phyloP scores from a whole-genome alignment of 2,113 vertebrate genomes.

The Notarius quadriscutis region DNA sequence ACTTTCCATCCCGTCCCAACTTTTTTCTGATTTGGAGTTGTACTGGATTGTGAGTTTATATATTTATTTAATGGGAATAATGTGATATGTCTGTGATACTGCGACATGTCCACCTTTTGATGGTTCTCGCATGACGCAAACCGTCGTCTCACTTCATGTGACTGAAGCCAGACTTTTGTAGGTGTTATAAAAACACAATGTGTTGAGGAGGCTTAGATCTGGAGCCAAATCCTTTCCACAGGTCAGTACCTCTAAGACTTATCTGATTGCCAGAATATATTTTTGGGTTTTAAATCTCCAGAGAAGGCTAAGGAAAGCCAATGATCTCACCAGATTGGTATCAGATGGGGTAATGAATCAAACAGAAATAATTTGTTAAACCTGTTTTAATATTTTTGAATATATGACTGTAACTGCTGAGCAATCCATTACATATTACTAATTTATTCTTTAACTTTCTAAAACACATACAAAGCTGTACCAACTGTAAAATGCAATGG shows the following conservation, averaged over 20 bases:
- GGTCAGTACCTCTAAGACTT: slow-evolving; percentile 14
- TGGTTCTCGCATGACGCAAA: slow-evolving; percentile 19
- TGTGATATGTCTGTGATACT: neutral
- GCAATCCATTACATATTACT: neutral
- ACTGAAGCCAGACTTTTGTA: slow-evolving; percentile 30
- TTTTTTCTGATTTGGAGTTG: no score
- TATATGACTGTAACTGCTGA: slow-evolving; percentile 3
- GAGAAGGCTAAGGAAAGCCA: neutral
- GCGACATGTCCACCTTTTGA: neutral
- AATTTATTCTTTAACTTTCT: neutral
- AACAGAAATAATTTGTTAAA: neutral
- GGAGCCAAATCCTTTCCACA: slow-evolving; percentile 35
- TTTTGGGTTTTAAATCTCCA: neutral
- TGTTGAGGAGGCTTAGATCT: slow-evolving; percentile 28
- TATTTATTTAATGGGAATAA: slow-evolving; percentile 13
- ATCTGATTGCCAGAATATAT: slow-evolving; percentile 18
- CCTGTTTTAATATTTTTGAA: no score
- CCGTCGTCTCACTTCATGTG: slow-evolving; percentile 16
- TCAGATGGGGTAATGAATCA: slow-evolving; percentile 1
- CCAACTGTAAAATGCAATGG: neutral
- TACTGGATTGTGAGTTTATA: neutral
- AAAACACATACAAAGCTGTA: neutral
- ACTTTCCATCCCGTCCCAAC: no score
- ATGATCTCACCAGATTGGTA: slow-evolving; percentile 24
- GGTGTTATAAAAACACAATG: slow-evolving; percentile 41